Base-by-base conservation (phyloP, 1,140 invertebrate species). In the Xylocopa sonorina region DNA sequence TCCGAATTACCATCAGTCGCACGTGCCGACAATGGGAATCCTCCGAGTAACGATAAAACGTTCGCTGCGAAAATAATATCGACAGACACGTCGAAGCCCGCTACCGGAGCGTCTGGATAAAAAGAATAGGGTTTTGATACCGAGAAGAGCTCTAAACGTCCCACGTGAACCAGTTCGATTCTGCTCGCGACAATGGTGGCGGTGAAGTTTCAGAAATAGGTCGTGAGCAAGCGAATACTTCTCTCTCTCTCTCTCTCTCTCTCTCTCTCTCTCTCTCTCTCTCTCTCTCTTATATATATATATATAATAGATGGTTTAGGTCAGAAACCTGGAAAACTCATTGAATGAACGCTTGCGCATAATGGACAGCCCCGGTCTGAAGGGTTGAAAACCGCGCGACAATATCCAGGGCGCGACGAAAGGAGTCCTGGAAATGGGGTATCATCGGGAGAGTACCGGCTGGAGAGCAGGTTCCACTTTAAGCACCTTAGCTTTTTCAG, bases 341-440 rank as follows among this genome's bases (percentile, higher is more conserved):
- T 74, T 10, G 57, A 55, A 46, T 43, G 7, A 9, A n/a, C 6
- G 10, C 58, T 58, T 10, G 53, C 38, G 41, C 24, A 60, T n/a
- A 72, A 62, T 51, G 16, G 66, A 62, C 21, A 32, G 14, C 12
- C 41, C 0, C n/a, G 46, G n/a, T 5, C 74, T 38, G 53, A 14
- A 41, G 6, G 27, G 21, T 41, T n/a, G 16, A 41, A 41, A 43
- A 24, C 76, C 53, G 41, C 43, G 41, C 51, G 63, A 68, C 43
- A 68, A 48, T 78, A 66, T 69, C 32, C 55, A n/a, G 55, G 34
- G 43, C 58, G 67, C 51, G 27, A 43, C 38, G 58, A 63, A 58
- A 46, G 9, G 57, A 48, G 18, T 16, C 60, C 24, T 57, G 60
- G 24, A 63, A 80, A 80, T 63, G 27, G 48, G 14, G 27, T 48